These are phyloP conservation scores for Muschampia plurimacula DNA, from an alignment of 2,888 invertebrate species.

Conservation along the genomic window DNA sequence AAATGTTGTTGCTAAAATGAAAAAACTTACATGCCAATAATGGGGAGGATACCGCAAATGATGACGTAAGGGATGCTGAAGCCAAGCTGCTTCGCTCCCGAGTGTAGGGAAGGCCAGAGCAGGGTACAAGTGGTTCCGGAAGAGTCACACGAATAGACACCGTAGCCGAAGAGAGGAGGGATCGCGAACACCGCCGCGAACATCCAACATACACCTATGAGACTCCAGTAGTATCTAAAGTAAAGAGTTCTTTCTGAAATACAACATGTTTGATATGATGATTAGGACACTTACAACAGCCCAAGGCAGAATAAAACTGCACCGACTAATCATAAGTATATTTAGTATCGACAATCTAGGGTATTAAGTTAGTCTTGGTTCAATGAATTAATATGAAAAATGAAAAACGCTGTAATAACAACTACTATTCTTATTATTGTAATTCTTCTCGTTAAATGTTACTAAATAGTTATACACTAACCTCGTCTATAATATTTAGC, in stretches of 20 bases:
- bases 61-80: conserved; percentile 75
- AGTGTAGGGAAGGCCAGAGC: conserved; percentile 73
- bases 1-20: too few species aligned
- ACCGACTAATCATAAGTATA: too few species aligned
- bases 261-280: conserved; percentile 34
- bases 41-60: conserved; percentile 73
- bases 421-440: background rate
- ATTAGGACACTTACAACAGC: background rate
- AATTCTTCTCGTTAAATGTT: background rate
- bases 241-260: conserved; percentile 75
- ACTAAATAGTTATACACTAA: conserved; percentile 50
- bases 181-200: conserved; percentile 71
- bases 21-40: conserved; percentile 75
- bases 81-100: conserved; percentile 72
- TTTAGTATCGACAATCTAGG: too few species aligned
- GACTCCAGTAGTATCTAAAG: conserved; percentile 72
- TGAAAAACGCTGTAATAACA: too few species aligned
- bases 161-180: conserved; percentile 81
- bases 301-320: background rate
- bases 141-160: conserved; percentile 80
- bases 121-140: conserved; percentile 79
- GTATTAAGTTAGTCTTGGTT: too few species aligned
- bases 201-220: conserved; percentile 75
- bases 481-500: conserved; percentile 76
- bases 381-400: too few species aligned